These are phyloP conservation scores for Crenichthys baileyi DNA, from an alignment of 2,797 vertebrate species.

Conservation along the genomic window DNA sequence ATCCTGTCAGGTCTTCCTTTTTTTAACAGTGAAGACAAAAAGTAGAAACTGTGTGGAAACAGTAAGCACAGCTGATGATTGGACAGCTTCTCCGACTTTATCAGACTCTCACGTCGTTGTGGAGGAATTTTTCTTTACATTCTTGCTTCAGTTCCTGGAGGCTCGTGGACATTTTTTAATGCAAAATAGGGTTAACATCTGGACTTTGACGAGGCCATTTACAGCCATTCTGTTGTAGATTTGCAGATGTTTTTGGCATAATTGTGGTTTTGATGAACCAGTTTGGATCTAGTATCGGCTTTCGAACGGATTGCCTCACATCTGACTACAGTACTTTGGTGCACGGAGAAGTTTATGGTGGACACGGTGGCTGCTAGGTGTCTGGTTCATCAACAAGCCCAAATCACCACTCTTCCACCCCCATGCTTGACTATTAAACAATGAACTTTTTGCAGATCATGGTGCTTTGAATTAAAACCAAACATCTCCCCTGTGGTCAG, in stretches of 20 bases:
- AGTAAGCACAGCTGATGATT: not conserved
- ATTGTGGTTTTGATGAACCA: not conserved
- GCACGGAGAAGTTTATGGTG: too few relatives aligned
- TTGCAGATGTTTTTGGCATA: not conserved
- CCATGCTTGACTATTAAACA: not conserved
- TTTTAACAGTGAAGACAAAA: not conserved
- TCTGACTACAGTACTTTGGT: too few relatives aligned
- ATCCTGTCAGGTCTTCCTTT: too few relatives aligned
- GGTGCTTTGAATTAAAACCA: too few relatives aligned
- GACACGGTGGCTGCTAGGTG: too few relatives aligned
- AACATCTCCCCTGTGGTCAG: too few relatives aligned
- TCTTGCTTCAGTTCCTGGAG: not conserved
- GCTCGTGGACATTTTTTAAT: not conserved
- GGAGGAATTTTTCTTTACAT: not conserved
- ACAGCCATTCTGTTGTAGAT: not conserved
- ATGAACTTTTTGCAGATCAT: too few relatives aligned
- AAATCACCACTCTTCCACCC: not conserved
- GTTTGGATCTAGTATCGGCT: too few relatives aligned
- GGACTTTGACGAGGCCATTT: slow-evolving; percentile 4
- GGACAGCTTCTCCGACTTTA: not conserved
- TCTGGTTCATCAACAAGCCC: not conserved
- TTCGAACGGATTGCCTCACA: too few relatives aligned
- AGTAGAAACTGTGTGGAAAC: not conserved
- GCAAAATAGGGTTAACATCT: not conserved
- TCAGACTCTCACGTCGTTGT: not conserved